A percentile compares a stretch with the other conserved stretches of the same genome.
phyloP scores from a whole-genome alignment of 2,888 invertebrate species.

The Trichacis sp. region DNA sequence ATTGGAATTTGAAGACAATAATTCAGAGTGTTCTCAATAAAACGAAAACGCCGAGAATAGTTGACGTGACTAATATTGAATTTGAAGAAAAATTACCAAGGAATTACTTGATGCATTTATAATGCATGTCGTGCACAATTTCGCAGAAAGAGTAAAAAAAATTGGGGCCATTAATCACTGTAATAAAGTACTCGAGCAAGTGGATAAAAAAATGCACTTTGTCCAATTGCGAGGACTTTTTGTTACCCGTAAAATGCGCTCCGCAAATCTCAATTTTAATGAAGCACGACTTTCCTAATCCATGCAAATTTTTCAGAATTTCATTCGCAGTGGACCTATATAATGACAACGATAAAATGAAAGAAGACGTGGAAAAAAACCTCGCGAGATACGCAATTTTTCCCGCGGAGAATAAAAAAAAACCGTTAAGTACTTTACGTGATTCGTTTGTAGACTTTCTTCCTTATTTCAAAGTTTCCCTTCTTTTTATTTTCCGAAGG shows the following conservation, averaged over 20 bases:
- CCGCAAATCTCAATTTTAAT: background rate
- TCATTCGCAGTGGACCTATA: background rate
- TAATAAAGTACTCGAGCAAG: background rate
- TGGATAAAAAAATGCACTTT: constrained; percentile 11
- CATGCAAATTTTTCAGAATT: constrained; percentile 15
- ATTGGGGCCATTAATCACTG: no score
- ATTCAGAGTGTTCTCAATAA: no score
- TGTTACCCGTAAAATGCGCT: background rate
- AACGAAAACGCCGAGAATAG: no score
- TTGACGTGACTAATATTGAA: no score
- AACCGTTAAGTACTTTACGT: constrained; percentile 21
- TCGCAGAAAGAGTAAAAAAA: no score
- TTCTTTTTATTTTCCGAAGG: constrained; percentile 24
- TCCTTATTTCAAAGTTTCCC: constrained; percentile 26
- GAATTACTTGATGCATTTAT: no score
- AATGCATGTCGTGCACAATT: no score
- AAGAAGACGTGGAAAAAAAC: constrained; percentile 9
- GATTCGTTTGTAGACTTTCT: constrained; percentile 10
- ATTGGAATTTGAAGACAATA: no score
- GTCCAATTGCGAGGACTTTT: background rate
- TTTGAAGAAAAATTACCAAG: no score
- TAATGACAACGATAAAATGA: constrained; percentile 8
- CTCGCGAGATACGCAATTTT: constrained; percentile 21
- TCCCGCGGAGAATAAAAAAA: background rate
- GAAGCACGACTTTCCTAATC: background rate